Percentiles rank a stretch among this genome's conserved stretches.
Conservation (phyloP, 1,140 invertebrate genomes). For the Ruditapes philippinarum region DNA sequence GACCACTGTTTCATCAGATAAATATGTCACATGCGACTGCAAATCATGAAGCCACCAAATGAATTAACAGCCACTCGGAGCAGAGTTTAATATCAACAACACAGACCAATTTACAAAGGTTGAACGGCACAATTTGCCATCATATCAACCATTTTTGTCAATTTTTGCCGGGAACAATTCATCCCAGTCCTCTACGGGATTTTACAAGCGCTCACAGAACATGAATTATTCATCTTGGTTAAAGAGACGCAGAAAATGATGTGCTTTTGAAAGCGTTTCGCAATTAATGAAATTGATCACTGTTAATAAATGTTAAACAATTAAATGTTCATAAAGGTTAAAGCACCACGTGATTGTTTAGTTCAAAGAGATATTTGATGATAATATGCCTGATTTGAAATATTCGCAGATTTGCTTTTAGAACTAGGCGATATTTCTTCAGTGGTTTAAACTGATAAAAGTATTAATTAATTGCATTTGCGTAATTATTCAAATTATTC, state of each 20-base stretch:
- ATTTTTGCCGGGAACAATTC: constrained; percentile 26
- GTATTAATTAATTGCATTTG: background rate
- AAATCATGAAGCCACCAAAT: background rate
- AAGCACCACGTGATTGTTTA: background rate
- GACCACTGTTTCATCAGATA: constrained; percentile 42
- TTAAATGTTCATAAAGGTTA: constrained; percentile 46
- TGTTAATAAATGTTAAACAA: constrained; percentile 53
- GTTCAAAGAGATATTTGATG: constrained; percentile 6
- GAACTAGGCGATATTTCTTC: background rate
- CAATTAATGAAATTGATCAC: constrained; percentile 50
- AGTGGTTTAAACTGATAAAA: background rate
- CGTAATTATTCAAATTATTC: background rate
- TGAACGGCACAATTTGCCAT: background rate
- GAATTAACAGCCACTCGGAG: constrained; percentile 39
- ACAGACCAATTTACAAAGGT: constrained; percentile 50
- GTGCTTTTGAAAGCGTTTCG: constrained; percentile 56
- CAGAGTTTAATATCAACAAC: constrained; percentile 27
- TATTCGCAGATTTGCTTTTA: background rate
- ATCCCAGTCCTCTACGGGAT: constrained; percentile 29
- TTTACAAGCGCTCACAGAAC: constrained; percentile 12
- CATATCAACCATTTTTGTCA: constrained; percentile 42
- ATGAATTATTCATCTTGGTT: constrained; percentile 55
- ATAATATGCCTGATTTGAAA: constrained; percentile 29
- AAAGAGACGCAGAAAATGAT: constrained; percentile 44
- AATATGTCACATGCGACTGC: constrained; percentile 43